Percentiles rank a stretch among this genome's conserved stretches.
These are phyloP conservation scores for Mylabris phalerata DNA, from an alignment of 1,140 invertebrate genomes.

Conservation along the genomic window DNA sequence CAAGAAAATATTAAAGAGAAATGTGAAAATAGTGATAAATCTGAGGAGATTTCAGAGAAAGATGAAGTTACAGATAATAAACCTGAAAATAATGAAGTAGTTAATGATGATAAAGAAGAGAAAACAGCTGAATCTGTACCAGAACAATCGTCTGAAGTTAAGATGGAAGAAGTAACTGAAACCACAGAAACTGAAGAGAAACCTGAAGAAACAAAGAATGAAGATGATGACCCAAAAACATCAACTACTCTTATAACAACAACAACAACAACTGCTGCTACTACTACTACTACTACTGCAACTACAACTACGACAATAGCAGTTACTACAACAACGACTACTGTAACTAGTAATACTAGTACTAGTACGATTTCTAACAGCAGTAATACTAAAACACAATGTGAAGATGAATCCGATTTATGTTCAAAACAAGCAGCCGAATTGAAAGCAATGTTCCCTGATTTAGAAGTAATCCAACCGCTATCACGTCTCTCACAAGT, in stretches of 20 bases:
- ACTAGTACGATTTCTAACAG: no score
- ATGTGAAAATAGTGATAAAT: slow-evolving; percentile 13
- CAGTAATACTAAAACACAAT: slow-evolving; percentile 18
- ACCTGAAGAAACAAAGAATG: slow-evolving; percentile 29
- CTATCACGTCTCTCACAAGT: slow-evolving; percentile 53
- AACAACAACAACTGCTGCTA: no score
- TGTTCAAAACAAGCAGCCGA: slow-evolving; percentile 60
- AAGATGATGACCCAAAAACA: slow-evolving; percentile 22
- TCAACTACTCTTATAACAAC: background rate
- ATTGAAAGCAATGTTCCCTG: slow-evolving; percentile 65
- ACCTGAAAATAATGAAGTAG: slow-evolving; percentile 17
- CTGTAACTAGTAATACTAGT: no score
- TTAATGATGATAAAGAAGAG: slow-evolving; percentile 25
- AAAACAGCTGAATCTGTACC: slow-evolving; percentile 25
- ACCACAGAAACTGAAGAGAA: slow-evolving; percentile 23
- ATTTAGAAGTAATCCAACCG: slow-evolving; percentile 65
- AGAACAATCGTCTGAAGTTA: slow-evolving; percentile 24
- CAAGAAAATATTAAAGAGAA: slow-evolving; percentile 23
- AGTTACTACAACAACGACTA: no score
- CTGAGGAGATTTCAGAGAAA: slow-evolving; percentile 22
- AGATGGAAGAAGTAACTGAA: slow-evolving; percentile 27
- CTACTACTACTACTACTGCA: no score
- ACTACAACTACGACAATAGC: no score
- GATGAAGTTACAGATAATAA: slow-evolving; percentile 29
- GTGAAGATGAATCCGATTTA: slow-evolving; percentile 46